Evolutionary conservation across 2,888 invertebrate species (phyloP).

Genomic region (Yponomeuta malinellus): DNA sequence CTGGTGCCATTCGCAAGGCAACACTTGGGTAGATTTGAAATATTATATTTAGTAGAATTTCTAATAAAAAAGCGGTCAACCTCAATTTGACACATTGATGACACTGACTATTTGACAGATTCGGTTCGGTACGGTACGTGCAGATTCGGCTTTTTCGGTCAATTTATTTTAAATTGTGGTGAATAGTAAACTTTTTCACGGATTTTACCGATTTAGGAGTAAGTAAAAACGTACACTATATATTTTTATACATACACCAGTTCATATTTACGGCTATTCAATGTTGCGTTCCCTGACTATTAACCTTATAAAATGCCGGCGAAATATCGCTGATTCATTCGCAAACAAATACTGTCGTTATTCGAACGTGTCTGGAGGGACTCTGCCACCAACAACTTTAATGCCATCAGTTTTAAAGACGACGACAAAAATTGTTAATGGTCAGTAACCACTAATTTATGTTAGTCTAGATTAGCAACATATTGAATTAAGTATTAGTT

Average conservation of each 20-base stretch:
- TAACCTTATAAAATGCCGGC: constrained; percentile 67
- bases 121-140: too few species aligned
- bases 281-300: constrained; percentile 63
- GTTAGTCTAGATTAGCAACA: neutral
- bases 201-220: constrained; percentile 7
- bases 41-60: too few species aligned
- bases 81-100: too few species aligned
- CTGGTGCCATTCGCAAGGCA: too few species aligned
- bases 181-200: neutral
- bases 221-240: constrained; percentile 9
- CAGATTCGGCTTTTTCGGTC: neutral
- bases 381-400: constrained; percentile 30
- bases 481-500: too few species aligned
- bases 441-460: constrained; percentile 46
- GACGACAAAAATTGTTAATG: constrained; percentile 46
- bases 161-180: neutral
- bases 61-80: too few species aligned
- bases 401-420: constrained; percentile 20
- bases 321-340: constrained; percentile 61
- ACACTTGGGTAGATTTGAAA: too few species aligned
- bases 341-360: constrained; percentile 44
- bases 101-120: too few species aligned
- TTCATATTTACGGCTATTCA: constrained; percentile 20
- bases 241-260: neutral
- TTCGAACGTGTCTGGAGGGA: constrained; percentile 32